A percentile compares a stretch with the other conserved stretches of the same genome.
phyloP scores from a whole-genome alignment of 2,113 vertebrate genomes.

The Dipodomys stephensi region DNA sequence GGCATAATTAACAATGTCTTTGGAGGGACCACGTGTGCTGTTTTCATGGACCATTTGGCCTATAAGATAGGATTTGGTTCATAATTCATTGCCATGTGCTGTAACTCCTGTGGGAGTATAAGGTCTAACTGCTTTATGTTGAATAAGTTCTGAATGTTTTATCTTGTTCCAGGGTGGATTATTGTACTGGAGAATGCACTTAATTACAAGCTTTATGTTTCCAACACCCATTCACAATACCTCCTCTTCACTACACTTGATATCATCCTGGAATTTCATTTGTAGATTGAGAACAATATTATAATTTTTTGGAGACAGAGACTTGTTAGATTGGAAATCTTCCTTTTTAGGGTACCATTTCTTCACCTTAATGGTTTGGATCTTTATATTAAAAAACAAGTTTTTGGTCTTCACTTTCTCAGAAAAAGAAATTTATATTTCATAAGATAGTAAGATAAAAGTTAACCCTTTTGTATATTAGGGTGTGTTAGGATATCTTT shows the following conservation, averaged over 20 bases:
- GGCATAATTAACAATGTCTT: conserved; percentile 62
- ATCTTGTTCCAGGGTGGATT: conserved; percentile 72
- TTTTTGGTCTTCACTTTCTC: conserved; percentile 26
- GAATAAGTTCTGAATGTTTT: conserved; percentile 57
- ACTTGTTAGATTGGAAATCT: neutral
- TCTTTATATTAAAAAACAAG: conserved; percentile 11
- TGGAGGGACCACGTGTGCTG: conserved; percentile 54
- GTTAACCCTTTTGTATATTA: conserved; percentile 3
- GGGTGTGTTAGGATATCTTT: neutral
- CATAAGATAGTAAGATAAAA: conserved; percentile 28
- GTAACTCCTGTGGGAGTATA: conserved; percentile 69
- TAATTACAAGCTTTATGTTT: conserved; percentile 70
- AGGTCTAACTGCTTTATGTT: conserved; percentile 67
- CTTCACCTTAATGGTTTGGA: conserved; percentile 1
- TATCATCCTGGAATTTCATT: conserved; percentile 67
- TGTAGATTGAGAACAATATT: conserved; percentile 37
- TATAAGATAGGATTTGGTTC: conserved; percentile 67
- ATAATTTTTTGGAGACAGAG: neutral
- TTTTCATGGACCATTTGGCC: conserved; percentile 76
- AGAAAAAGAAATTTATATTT: conserved; percentile 50
- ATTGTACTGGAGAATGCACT: conserved; percentile 66
- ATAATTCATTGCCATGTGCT: conserved; percentile 73
- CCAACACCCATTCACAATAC: conserved; percentile 55
- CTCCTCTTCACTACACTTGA: conserved; percentile 71
- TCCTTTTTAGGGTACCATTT: neutral